Percentiles rank a stretch among this genome's conserved stretches.
Conservation (phyloP, 1,140 invertebrate species). For the Neodiprion virginianus region DNA sequence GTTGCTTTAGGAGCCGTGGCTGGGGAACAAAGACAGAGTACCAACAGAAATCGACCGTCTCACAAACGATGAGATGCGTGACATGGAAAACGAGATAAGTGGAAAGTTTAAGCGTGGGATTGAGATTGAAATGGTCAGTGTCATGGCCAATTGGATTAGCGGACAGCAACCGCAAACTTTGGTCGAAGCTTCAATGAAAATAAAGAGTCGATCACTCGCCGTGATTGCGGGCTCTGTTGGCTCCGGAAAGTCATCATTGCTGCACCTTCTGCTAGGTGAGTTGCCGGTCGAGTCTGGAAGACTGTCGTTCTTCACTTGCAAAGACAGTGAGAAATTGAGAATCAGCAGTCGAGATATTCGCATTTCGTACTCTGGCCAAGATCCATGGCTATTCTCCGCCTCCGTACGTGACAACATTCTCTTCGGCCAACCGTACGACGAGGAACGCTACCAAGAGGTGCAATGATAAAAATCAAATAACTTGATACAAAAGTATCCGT, state of each 20-base stretch:
- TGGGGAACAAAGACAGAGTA: no score
- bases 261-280: conserved; percentile 77
- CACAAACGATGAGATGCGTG: no score
- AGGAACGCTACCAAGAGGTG: conserved; percentile 72
- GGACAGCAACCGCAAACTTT: conserved; percentile 57
- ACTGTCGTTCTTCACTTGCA: conserved; percentile 45
- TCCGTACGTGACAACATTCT: conserved; percentile 81
- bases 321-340: not conserved
- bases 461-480: no score
- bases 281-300: conserved; percentile 69
- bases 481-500: no score
- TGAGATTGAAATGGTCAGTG: conserved; percentile 26
- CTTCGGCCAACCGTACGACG: conserved; percentile 76
- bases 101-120: not conserved
- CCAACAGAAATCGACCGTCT: no score
- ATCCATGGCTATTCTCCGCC: conserved; percentile 78
- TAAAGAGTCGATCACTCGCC: conserved; percentile 72
- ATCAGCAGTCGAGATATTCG: conserved; percentile 60
- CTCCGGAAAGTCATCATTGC: conserved; percentile 78
- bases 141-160: conserved; percentile 53
- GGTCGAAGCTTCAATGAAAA: conserved; percentile 68
- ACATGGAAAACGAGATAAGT: no score
- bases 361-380: conserved; percentile 78
- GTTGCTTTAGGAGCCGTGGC: no score
- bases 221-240: conserved; percentile 81